Base-by-base conservation (phyloP, 2,113 vertebrate genomes). In the Condylura cristata region DNA sequence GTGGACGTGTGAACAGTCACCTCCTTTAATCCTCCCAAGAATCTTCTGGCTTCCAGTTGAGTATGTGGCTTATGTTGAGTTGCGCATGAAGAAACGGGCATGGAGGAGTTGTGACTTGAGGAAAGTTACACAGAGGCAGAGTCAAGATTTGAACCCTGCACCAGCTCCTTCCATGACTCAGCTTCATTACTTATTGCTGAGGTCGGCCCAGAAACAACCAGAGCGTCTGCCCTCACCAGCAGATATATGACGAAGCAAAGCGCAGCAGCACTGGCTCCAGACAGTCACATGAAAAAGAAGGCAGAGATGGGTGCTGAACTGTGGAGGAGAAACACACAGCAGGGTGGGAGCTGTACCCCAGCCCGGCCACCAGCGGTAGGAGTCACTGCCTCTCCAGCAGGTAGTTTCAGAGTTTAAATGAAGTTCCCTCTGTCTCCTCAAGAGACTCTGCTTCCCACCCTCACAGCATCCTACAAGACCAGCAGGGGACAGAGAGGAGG, bases 81-180 rank as follows among this genome's bases (percentile, higher is more conserved):
- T n/a, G n/a, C n/a, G n/a, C 44, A 87, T 39, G 70, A 90, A 66
- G 44, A 95, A 78, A 53, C 0, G 86, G 60, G 46, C 48, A 79
- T 48, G 90, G 66, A 82, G 90, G 91, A 61, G 37, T 68, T 81
- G 16, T 56, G 72, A 61, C 28, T 83, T 83, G 70, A 4, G 41
- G 66, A 86, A 74, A 83, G 53, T 32, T 66, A 94, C 61, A 87
- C 56, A 37, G n/a, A 56, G 65, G 74, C 58, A 89, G 81, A 86
- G 65, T 12, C 53, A 94, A 56, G 44, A 79, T 70, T 93, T 34
- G 79, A 89, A 95, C 51, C 28, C 82, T 82, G 71, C 20, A 17
- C 53, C 24, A 92, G 8, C 39, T 86, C 61, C 78, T 60, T 76
- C 71, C 61, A 60, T 32, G 34, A 34, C 86, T 80, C 39, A 6